Conservation (phyloP, 2,888 invertebrate genomes). For the Cabera pusaria region DNA sequence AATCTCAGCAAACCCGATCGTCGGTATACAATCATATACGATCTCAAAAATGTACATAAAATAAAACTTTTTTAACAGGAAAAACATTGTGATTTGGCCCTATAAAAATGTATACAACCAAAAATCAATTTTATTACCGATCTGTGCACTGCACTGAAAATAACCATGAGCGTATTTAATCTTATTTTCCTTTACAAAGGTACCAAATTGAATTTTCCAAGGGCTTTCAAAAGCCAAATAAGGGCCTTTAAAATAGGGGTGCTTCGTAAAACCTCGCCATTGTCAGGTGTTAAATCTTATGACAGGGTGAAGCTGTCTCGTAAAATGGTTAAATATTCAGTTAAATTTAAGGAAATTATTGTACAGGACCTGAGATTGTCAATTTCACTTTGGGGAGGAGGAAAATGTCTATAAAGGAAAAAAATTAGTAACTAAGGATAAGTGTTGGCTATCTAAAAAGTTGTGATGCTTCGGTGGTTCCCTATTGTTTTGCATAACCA, state of each 20-base stretch:
- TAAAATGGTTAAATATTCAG: constrained; percentile 20
- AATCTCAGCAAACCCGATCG: too few relatives aligned
- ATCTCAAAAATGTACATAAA: too few relatives aligned
- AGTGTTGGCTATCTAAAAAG: too few relatives aligned
- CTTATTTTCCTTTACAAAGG: constrained; percentile 27
- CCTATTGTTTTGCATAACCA: too few relatives aligned
- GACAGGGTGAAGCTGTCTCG: constrained; percentile 11
- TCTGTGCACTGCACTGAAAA: constrained; percentile 3
- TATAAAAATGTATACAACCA: too few relatives aligned
- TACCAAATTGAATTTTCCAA: constrained; percentile 53
- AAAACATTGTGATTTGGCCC: too few relatives aligned
- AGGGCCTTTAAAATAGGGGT: constrained; percentile 26
- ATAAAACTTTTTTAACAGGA: too few relatives aligned
- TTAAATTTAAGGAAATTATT: constrained; percentile 1
- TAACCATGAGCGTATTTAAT: constrained; percentile 26
- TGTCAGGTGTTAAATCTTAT: constrained; percentile 23
- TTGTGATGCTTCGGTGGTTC: too few relatives aligned
- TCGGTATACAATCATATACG: too few relatives aligned
- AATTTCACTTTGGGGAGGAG: background rate
- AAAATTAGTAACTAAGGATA: too few relatives aligned
- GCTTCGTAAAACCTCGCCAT: constrained; percentile 14
- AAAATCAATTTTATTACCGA: background rate
- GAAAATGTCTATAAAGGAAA: too few relatives aligned
- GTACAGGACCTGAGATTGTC: background rate
- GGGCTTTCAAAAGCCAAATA: constrained; percentile 49